Evolutionary conservation across 1,140 invertebrate species (phyloP), one percentile per base, ranked within the genome.

Genomic region (Pogonomyrmex barbatus): DNA sequence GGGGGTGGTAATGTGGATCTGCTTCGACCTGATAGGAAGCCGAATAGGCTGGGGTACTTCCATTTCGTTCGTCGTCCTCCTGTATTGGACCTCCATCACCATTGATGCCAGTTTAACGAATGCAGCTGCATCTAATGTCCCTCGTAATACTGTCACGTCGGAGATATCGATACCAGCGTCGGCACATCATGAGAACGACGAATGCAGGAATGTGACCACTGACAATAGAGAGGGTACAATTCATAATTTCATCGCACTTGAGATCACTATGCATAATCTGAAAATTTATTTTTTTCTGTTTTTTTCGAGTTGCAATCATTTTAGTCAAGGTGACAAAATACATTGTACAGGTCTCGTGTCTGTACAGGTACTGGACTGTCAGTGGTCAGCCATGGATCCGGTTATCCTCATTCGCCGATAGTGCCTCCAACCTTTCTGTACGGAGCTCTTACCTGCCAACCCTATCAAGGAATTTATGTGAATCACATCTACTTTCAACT

Each of bases 401-500:
- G 91, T 87, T 92, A 94, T 87, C 91, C 92, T 88, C 91, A 93
- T 91, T 94, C 92, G 92, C 94, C 94, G 91, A 93, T 93, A 94
- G 94, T 94, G 94, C 94, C 94, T 94, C 94, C 93, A 93, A 92
- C 91, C 87, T 94, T 94, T 91, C 91, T 95, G 83, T 93, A 91
- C 90, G 92, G 91, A 94, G 92, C 91, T 94, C 92, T 95, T 83
- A 94, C 94, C 92, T 95, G 94, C 92, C 94, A 95, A 92, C 93
- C 94, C 89, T 94, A 94, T 89, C 93, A 95, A 90, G 95, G 95
- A 93, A 93, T 94, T 90, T 94, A 94, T 85, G 92, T 96, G 88
- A 97, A 97, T 93, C 97, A 97, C 94, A 95, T 97, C 73, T 97
- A 97, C 94, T 98, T 97, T 94, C 97, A 98, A 96, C 95, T 98